A percentile compares a stretch with the other conserved stretches of the same genome.
These are phyloP conservation scores for Calameuta pallipes DNA, from an alignment of 2,888 invertebrate genomes.

Conservation along the genomic window DNA sequence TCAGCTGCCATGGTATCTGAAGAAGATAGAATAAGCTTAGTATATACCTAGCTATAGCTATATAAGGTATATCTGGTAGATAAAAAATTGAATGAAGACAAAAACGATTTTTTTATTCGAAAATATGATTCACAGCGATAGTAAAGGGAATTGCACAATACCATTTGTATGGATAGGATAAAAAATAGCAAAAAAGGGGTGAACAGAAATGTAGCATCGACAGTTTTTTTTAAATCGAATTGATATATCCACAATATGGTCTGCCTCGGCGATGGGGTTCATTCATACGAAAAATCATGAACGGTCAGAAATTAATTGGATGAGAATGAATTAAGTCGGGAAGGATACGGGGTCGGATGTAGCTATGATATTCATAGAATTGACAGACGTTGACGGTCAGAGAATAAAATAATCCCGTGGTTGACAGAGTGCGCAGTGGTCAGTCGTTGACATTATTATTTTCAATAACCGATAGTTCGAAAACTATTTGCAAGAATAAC, in stretches of 20 bases:
- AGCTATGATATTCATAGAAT: background rate
- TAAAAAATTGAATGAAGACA: background rate
- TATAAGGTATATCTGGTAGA: background rate
- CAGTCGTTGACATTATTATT: constrained; percentile 28
- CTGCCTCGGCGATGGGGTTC: background rate
- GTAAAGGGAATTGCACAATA: background rate
- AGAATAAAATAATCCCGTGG: background rate
- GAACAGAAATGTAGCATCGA: background rate
- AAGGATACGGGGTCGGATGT: constrained; percentile 7
- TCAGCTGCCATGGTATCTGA: too few species aligned
- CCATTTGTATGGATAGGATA: background rate
- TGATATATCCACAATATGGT: background rate
- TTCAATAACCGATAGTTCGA: constrained; percentile 26
- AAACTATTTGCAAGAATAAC: constrained; percentile 23
- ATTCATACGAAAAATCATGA: constrained; percentile 15
- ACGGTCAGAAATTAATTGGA: constrained; percentile 34
- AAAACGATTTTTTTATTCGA: background rate
- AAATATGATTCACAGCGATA: background rate
- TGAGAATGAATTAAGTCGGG: constrained; percentile 30
- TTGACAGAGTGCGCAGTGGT: background rate
- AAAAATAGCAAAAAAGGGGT: background rate
- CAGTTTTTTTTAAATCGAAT: background rate
- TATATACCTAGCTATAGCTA: too few species aligned
- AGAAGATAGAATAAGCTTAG: too few species aligned
- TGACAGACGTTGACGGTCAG: background rate